phyloP scores from a whole-genome alignment of 1,140 invertebrate species.

The Drosophila arizonae region DNA sequence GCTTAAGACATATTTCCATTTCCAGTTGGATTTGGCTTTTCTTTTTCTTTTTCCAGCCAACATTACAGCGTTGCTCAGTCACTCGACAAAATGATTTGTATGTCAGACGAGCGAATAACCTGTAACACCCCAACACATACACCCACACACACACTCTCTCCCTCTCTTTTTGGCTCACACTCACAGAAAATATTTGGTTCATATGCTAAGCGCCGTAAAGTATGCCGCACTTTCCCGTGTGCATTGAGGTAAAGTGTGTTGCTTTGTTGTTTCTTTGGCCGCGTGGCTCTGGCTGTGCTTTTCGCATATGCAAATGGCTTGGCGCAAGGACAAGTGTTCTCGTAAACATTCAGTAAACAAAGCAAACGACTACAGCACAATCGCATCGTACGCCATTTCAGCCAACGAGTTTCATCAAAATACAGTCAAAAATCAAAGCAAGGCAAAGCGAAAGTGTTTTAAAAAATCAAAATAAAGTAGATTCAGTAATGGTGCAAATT shows the following conservation, averaged over 20 bases:
- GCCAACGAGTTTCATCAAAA: slow-evolving; percentile 30
- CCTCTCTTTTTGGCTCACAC: not conserved
- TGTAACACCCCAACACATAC: slow-evolving; percentile 1
- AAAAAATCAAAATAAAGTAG: too few relatives aligned
- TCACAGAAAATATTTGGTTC: slow-evolving; percentile 21
- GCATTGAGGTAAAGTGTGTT: slow-evolving; percentile 75
- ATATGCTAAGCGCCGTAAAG: slow-evolving; percentile 67
- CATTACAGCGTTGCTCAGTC: slow-evolving; percentile 47
- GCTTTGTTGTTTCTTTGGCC: slow-evolving; percentile 55
- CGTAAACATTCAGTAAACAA: slow-evolving; percentile 32
- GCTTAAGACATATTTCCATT: slow-evolving; percentile 39
- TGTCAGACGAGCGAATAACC: slow-evolving; percentile 61
- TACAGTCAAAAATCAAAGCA: slow-evolving; percentile 29
- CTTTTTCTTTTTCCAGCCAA: slow-evolving; percentile 20
- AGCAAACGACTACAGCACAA: slow-evolving; percentile 25
- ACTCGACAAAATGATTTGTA: slow-evolving; percentile 76
- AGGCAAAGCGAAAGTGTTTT: not conserved
- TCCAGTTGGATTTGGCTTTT: slow-evolving; percentile 23
- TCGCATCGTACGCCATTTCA: slow-evolving; percentile 41
- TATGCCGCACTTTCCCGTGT: slow-evolving; percentile 71
- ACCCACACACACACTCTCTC: slow-evolving; percentile 3
- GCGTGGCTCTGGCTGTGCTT: slow-evolving; percentile 54
- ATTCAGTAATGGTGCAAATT: too few relatives aligned
- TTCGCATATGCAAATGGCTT: slow-evolving; percentile 75
- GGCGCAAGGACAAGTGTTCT: slow-evolving; percentile 68